phyloP scores from a whole-genome alignment of 2,797 vertebrate genomes.

The Rhinophrynus dorsalis region DNA sequence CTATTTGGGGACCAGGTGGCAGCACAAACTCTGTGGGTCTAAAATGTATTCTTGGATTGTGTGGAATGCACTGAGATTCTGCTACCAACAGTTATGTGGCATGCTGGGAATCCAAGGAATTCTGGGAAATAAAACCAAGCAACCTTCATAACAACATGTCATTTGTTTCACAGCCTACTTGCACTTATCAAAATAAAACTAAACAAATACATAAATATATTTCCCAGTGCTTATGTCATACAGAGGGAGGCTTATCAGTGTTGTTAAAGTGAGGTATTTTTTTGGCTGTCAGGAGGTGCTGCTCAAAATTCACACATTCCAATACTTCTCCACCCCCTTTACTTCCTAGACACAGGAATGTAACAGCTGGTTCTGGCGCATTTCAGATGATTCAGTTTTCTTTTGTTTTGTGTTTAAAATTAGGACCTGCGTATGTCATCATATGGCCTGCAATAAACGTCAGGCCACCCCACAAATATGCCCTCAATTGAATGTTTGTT shows the following conservation, averaged over 20 bases:
- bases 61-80: conserved; percentile 25
- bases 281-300: neutral
- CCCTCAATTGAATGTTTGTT: neutral
- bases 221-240: neutral
- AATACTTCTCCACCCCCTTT: neutral
- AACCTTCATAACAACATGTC: too few species aligned
- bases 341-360: conserved; percentile 7
- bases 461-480: conserved; percentile 15
- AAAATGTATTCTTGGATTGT: conserved; percentile 35
- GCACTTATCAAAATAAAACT: too few species aligned
- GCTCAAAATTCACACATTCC: conserved; percentile 17
- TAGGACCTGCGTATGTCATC: conserved; percentile 16
- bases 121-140: neutral
- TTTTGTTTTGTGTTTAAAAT: conserved; percentile 42
- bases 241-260: neutral
- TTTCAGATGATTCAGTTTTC: conserved; percentile 19
- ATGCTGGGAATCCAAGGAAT: conserved; percentile 30
- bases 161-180: too few species aligned
- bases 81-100: conserved; percentile 16
- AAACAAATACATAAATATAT: neutral
- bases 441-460: neutral
- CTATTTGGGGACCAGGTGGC: conserved; percentile 23
- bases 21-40: neutral
- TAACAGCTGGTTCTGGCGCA: conserved; percentile 20
- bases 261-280: neutral